A percentile compares a stretch with the other conserved stretches of the same genome.
Evolutionary conservation across 2,888 invertebrate species (phyloP).

Genomic region (Agrotis puta): DNA sequence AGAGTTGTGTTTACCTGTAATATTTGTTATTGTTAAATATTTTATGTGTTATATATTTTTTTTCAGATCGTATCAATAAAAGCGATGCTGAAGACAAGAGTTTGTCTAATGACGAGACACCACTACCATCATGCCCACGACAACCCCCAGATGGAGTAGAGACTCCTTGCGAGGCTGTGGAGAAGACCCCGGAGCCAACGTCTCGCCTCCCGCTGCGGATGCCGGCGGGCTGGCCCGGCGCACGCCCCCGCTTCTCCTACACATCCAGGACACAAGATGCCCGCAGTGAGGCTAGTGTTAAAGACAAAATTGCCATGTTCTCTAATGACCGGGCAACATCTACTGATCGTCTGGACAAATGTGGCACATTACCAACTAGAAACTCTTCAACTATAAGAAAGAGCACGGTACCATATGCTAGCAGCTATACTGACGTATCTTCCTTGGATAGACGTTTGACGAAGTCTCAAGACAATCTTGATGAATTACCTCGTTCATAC

Average conservation of each 20-base stretch:
- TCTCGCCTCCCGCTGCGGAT: slow-evolving; percentile 82
- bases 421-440: slow-evolving; percentile 80
- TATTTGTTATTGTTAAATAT: not conserved
- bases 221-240: slow-evolving; percentile 76
- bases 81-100: slow-evolving; percentile 88
- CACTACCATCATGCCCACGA: slow-evolving; percentile 92
- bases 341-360: slow-evolving; percentile 84
- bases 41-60: slow-evolving; percentile 22
- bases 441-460: slow-evolving; percentile 86
- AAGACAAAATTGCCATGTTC: slow-evolving; percentile 97
- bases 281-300: slow-evolving; percentile 95
- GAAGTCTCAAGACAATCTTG: slow-evolving; percentile 88
- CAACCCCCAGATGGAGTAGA: slow-evolving; percentile 96
- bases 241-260: slow-evolving; percentile 84
- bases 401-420: slow-evolving; percentile 76
- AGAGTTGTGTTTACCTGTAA: not conserved
- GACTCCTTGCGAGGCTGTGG: slow-evolving; percentile 93
- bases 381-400: slow-evolving; percentile 78
- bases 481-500: slow-evolving; percentile 86
- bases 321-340: slow-evolving; percentile 90
- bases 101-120: slow-evolving; percentile 87
- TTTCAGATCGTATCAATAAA: slow-evolving; percentile 86
- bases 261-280: slow-evolving; percentile 93
- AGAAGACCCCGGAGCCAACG: slow-evolving; percentile 87
- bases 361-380: slow-evolving; percentile 83